Conservation (phyloP, 2,797 vertebrate genomes). For the Erpetoichthys calabaricus region DNA sequence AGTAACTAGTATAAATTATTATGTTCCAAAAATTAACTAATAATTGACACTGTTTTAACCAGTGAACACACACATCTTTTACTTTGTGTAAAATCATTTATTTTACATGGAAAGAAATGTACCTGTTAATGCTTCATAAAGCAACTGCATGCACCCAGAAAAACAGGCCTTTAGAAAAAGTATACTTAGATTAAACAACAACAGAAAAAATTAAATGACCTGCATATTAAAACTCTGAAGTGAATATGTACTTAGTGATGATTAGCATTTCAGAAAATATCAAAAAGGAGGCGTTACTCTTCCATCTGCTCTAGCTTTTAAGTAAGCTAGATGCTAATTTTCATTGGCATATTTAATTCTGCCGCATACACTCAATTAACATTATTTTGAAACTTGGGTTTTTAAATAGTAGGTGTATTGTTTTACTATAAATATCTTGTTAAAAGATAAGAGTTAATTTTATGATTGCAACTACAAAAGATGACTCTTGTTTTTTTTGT, state of each 20-base stretch:
- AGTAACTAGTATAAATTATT: conserved; percentile 10
- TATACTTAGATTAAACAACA: too few species aligned
- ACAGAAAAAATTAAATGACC: conserved; percentile 13
- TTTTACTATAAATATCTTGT: neutral
- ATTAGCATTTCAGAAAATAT: neutral
- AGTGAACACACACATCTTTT: too few species aligned
- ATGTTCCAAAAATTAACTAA: neutral
- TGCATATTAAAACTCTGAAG: conserved; percentile 14
- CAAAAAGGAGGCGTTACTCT: conserved; percentile 5
- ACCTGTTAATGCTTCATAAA: conserved; percentile 15
- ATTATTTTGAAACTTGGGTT: neutral
- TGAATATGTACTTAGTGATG: conserved; percentile 14
- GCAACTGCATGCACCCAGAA: neutral
- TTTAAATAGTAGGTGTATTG: neutral
- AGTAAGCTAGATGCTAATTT: neutral
- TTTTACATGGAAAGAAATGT: neutral
- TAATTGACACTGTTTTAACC: too few species aligned
- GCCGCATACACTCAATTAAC: neutral
- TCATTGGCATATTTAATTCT: neutral
- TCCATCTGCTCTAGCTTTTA: neutral
- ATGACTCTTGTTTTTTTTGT: too few species aligned
- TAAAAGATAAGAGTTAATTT: neutral
- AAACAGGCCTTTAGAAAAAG: neutral
- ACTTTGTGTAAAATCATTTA: too few species aligned
- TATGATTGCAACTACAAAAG: neutral